Base-by-base conservation (phyloP, 2,113 vertebrate species). In the Gobio gobio region DNA sequence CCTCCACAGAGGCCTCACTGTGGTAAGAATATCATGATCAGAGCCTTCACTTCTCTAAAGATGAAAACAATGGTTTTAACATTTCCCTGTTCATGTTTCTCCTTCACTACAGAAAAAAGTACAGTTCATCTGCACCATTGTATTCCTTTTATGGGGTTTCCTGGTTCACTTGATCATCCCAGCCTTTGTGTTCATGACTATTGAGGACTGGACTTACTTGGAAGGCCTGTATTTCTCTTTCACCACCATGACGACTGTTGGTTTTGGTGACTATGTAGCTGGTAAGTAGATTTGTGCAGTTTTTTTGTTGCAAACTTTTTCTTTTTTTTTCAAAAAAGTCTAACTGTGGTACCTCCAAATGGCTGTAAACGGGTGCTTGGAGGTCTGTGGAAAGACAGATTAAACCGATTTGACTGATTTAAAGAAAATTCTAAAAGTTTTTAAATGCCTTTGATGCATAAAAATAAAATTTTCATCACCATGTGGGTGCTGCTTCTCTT, bases 181-280 rank as follows among this genome's bases (percentile, higher is more conserved):
- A 7, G 97, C 98, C 0, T 93, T 99, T 51, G 94, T 98, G 82
- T 98, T 99, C 91, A 99, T 96, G 97, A 91, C 88, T 58, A 87
- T 96, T 0, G 98, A 99, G 92, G 90, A 94, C 63, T 99, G 98
- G 98, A 90, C 92, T 84, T 99, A 99, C 90, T 95, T 99, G 56
- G 97, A 99, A 88, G 97, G 98, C 14, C 94, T 99, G 86, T 99
- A 99, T 90, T 99, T 96, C 90, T 98, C 97, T 16, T 99, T 98
- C 88, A 97, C 98, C 92, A 99, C 98, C 49, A 96, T 99, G 88
- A 97, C 97, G 82, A 99, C 98, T 45, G 97, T 99, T 43, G 98
- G 98, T 85, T 99, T 99, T 87, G 98, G 98, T 82, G 98, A 99
- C 93, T 98, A 97, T 20, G 98, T 99, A 76, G 97, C 98, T 82